Percentiles rank a stretch among this genome's conserved stretches.
Evolutionary conservation across 2,888 invertebrate species (phyloP).

Genomic region (Laothoe populi): DNA sequence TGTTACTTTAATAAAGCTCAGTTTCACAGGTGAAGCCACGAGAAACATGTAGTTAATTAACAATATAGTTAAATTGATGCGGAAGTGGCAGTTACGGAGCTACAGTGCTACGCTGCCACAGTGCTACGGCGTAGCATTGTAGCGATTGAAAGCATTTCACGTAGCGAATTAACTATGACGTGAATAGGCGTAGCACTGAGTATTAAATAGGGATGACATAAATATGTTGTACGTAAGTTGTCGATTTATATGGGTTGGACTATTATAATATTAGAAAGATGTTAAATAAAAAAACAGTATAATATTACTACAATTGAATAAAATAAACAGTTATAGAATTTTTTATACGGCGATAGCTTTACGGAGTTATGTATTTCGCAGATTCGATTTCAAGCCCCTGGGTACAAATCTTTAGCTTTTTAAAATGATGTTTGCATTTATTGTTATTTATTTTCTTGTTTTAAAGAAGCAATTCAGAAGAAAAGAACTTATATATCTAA

Average conservation of each 20-base stretch:
- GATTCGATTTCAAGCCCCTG: too few relatives aligned
- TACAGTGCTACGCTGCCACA: neutral
- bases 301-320: too few relatives aligned
- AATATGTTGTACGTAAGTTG: neutral
- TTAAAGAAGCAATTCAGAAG: too few relatives aligned
- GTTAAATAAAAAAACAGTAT: too few relatives aligned
- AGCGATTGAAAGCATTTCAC: constrained; percentile 13
- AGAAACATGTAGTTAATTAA: neutral
- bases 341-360: too few relatives aligned
- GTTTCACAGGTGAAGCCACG: neutral
- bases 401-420: too few relatives aligned
- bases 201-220: neutral
- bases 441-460: too few relatives aligned
- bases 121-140: constrained; percentile 8
- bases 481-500: too few relatives aligned
- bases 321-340: too few relatives aligned
- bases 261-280: too few relatives aligned
- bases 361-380: too few relatives aligned
- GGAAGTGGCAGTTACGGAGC: neutral
- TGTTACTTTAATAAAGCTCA: neutral
- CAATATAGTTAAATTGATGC: neutral
- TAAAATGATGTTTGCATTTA: too few relatives aligned
- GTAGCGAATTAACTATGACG: constrained; percentile 9
- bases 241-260: neutral
- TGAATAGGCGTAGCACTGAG: neutral